phyloP scores from a whole-genome alignment of 2,888 invertebrate species.

The Ichneumoninae sp. region DNA sequence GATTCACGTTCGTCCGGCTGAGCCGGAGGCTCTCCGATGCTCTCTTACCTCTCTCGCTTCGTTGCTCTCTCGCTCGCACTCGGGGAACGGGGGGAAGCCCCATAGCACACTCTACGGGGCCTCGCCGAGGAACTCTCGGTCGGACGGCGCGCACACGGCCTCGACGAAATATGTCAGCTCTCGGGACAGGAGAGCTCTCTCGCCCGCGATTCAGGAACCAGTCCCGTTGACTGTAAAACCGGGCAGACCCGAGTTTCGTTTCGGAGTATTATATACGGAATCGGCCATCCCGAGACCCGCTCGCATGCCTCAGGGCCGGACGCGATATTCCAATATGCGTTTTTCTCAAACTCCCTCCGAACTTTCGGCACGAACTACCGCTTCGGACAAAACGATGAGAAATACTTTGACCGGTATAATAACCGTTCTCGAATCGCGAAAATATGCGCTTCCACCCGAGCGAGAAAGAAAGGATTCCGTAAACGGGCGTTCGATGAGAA shows the following conservation, averaged over 20 bases:
- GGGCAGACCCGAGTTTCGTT: constrained; percentile 46
- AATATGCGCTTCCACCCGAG: neutral
- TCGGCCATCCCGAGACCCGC: constrained; percentile 32
- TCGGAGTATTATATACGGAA: constrained; percentile 5
- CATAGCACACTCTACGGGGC: constrained; percentile 23
- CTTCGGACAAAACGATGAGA: neutral
- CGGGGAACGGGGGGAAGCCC: constrained; percentile 41
- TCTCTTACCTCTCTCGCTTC: constrained; percentile 35
- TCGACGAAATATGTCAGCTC: constrained; percentile 70
- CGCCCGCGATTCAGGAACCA: constrained; percentile 66
- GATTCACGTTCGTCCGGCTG: constrained; percentile 41
- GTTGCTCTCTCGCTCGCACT: constrained; percentile 36
- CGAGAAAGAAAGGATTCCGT: neutral
- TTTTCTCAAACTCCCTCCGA: neutral
- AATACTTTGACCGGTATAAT: constrained; percentile 10
- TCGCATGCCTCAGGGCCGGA: constrained; percentile 57
- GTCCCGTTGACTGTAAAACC: constrained; percentile 46
- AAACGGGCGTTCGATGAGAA: neutral
- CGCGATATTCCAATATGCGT: constrained; percentile 31
- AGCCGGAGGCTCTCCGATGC: constrained; percentile 8
- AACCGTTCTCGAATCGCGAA: constrained; percentile 23
- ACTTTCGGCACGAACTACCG: constrained; percentile 5
- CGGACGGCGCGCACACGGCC: constrained; percentile 54
- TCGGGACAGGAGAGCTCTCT: constrained; percentile 44
- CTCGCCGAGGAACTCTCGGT: constrained; percentile 38